Base-by-base conservation (phyloP, 2,113 vertebrate species). In the Brachyhypopomus occidentalis region DNA sequence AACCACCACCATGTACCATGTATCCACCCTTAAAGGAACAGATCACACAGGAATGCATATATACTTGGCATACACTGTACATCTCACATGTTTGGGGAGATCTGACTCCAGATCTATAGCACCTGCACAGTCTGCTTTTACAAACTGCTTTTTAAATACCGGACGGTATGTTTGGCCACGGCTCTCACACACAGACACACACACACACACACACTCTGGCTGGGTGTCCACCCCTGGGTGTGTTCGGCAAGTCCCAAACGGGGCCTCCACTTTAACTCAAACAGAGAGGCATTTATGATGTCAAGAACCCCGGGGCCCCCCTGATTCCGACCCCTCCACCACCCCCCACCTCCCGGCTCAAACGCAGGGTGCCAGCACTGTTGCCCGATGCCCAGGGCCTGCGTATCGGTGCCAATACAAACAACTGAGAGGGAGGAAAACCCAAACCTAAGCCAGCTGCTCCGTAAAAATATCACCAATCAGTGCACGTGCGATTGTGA, bases 271-370 rank as follows among this genome's bases (percentile, higher is more conserved):
- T 90, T 89, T 77, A 90, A 77, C 88, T 91, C 82, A 82, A 90
- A 92, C 91, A 92, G 89, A 90, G 90, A 78, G 22, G 86, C 92
- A 90, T 93, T 93, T 90, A 93, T 92, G 86, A 89, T 78, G 86
- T 81, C 88, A 87, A 87, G 76, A 72, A 84, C 79, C 78, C 76
- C n/a, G n/a, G 86, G 72, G 19, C 60, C 79, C 79, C 85, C 84
- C 81, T 74, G n/a, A 48, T 82, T 86, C 73, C 84, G 48, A 88
- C 83, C 83, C 88, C 83, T 83, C 88, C 89, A 85, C 83, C 85
- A 84, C 88, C 89, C 88, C 30, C 85, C 89, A 88, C 88, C 86
- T 48, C 78, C 75, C n/a, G 86, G 78, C 86, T 89, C 84, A 90
- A 89, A 91, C 89, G 88, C 77, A 85, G 88, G 87, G 85, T 85